Base-by-base conservation (phyloP, 2,113 vertebrate species). In the Sebastes fasciatus region DNA sequence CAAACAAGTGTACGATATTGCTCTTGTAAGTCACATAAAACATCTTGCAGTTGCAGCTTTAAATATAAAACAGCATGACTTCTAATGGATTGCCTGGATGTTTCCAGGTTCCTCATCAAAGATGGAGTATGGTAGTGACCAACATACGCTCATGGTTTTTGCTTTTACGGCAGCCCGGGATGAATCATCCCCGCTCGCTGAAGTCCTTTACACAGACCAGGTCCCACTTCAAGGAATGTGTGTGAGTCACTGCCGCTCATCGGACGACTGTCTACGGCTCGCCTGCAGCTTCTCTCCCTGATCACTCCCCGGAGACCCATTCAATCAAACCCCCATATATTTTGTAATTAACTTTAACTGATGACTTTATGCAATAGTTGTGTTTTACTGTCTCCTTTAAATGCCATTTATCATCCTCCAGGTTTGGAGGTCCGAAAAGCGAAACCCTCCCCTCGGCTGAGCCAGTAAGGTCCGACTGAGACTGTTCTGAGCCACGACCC, bases 371-470 rank as follows among this genome's bases (percentile, higher is more conserved):
- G 90, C 89, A 92, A 94, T 86, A 88, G 86, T 83, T 82, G 85
- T 91, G 90, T 91, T 93, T 93, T 92, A 94, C 90, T 94, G 93
- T 94, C 92, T 92, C 74, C 71, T 94, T 94, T 93, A 94, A 93
- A 93, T 89, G 70, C 62, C 70, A 93, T 93, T 92, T 77, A 91
- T 94, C 90, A 91, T 87, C 26, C 80, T 77, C 45, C 11, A 46
- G 71, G 82, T 89, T 86, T 84, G 75, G 79, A 87, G 89, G 84
- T 83, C 79, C 16, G 23, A 86, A 81, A 69, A 71, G 46, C 2
- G 3, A 83, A 70, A 85, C 77, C 79, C 74, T 83, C 79, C 91
- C 86, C 80, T 83, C 10, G 11, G 60, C 66, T 63, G 61, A 86
- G 85, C 85, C 87, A 86, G 74, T 89, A 80, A 78, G 65, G 84